Evolutionary conservation across 2,113 vertebrate genomes (phyloP).

Genomic region (Oryzias celebensis): DNA sequence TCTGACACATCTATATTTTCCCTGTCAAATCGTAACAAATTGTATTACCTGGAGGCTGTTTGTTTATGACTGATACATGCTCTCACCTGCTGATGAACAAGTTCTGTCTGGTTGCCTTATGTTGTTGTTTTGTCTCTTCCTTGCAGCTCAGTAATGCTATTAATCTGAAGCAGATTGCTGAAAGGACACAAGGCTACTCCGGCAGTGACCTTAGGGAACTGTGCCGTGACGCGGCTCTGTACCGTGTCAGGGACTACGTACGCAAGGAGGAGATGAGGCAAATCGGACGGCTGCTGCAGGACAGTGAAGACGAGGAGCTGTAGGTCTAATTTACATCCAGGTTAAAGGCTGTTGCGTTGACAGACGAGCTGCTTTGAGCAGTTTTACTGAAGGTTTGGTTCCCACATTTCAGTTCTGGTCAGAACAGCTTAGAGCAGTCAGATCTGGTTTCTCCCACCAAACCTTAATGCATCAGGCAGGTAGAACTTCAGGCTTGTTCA

Average conservation of each 20-base stretch:
- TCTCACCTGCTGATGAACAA: not conserved
- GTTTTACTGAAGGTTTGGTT: not conserved
- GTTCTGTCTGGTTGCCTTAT: not conserved
- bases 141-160: constrained; percentile 78
- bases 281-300: constrained; percentile 75
- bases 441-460: no score
- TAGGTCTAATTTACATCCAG: constrained; percentile 38
- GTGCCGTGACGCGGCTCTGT: constrained; percentile 80
- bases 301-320: constrained; percentile 67
- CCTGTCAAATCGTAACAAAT: constrained; percentile 11
- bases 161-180: constrained; percentile 77
- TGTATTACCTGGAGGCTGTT: not conserved
- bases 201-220: constrained; percentile 82
- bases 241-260: constrained; percentile 78
- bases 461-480: no score
- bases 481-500: no score
- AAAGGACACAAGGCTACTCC: constrained; percentile 75
- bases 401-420: no score
- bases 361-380: not conserved
- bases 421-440: no score
- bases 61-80: not conserved
- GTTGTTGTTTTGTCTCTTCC: constrained; percentile 1
- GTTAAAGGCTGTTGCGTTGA: not conserved
- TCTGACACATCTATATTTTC: constrained; percentile 16
- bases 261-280: constrained; percentile 82